Conservation (phyloP, 2,113 vertebrate genomes). For the Periophthalmus modestus region DNA sequence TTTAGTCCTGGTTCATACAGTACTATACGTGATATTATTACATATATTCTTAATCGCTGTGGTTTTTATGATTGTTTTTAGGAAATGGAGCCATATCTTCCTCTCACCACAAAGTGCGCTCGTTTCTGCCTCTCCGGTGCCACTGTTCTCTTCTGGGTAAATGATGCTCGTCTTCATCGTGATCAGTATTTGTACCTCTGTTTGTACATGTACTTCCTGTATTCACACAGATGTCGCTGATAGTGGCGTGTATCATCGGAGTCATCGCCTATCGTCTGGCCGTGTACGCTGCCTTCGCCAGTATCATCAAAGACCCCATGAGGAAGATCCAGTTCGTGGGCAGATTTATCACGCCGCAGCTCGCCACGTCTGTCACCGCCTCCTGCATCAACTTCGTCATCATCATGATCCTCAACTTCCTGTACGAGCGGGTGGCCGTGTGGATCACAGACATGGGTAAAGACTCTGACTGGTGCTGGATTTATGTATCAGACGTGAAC, state of each 20-base stretch:
- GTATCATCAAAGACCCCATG: constrained; percentile 86
- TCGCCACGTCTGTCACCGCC: constrained; percentile 91
- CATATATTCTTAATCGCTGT: no score
- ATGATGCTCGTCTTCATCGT: background rate
- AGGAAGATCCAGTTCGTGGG: constrained; percentile 83
- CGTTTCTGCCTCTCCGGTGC: constrained; percentile 87
- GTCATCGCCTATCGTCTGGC: constrained; percentile 94
- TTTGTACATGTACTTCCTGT: background rate
- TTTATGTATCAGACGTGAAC: no score
- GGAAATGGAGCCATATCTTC: constrained; percentile 94
- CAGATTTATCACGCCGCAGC: constrained; percentile 88
- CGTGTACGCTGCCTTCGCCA: constrained; percentile 90
- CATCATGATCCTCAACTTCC: constrained; percentile 97
- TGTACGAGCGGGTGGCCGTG: constrained; percentile 92
- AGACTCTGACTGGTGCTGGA: background rate
- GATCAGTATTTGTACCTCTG: background rate
- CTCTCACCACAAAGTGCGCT: constrained; percentile 83
- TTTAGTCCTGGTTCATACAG: no score
- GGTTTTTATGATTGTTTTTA: constrained; percentile 62
- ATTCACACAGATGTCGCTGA: constrained; percentile 84
- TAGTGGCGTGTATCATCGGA: constrained; percentile 89
- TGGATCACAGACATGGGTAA: constrained; percentile 98
- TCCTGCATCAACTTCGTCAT: constrained; percentile 95
- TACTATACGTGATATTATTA: no score
- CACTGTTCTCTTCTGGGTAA: constrained; percentile 94